Percentiles rank a stretch among this genome's conserved stretches.
Conservation (phyloP, 2,797 vertebrate genomes). For the Pyrocephalus nanus region DNA sequence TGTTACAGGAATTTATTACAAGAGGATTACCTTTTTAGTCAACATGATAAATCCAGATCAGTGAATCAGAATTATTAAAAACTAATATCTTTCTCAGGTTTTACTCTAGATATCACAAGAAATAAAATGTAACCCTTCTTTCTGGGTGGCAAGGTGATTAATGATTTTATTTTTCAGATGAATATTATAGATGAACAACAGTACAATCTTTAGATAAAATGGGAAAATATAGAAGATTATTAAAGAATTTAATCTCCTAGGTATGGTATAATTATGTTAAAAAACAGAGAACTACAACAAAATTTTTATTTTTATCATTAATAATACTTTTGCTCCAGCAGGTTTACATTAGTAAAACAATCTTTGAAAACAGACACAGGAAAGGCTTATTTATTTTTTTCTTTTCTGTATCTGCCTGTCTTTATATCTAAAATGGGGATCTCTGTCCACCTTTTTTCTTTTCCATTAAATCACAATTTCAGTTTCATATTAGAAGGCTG, state of each 20-base stretch:
- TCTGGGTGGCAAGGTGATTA: conserved; percentile 58
- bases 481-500: neutral
- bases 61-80: conserved; percentile 60
- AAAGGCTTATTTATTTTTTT: neutral
- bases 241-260: conserved; percentile 72
- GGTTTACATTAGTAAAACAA: conserved; percentile 45
- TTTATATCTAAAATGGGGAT: conserved; percentile 39
- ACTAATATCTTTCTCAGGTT: conserved; percentile 42
- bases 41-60: neutral
- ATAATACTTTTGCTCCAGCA: conserved; percentile 41
- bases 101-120: conserved; percentile 5
- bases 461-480: neutral
- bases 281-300: conserved; percentile 48
- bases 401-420: neutral
- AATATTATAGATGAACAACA: conserved; percentile 41
- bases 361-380: conserved; percentile 23
- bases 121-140: conserved; percentile 37
- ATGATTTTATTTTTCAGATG: conserved; percentile 57
- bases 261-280: conserved; percentile 61
- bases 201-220: conserved; percentile 31
- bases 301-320: conserved; percentile 25
- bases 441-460: conserved; percentile 28
- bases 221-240: conserved; percentile 40
- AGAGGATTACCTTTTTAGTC: neutral
- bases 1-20: neutral